Percentiles rank a stretch among this genome's conserved stretches.
phyloP scores from a whole-genome alignment of 2,888 invertebrate genomes.

The Hypena proboscidalis region DNA sequence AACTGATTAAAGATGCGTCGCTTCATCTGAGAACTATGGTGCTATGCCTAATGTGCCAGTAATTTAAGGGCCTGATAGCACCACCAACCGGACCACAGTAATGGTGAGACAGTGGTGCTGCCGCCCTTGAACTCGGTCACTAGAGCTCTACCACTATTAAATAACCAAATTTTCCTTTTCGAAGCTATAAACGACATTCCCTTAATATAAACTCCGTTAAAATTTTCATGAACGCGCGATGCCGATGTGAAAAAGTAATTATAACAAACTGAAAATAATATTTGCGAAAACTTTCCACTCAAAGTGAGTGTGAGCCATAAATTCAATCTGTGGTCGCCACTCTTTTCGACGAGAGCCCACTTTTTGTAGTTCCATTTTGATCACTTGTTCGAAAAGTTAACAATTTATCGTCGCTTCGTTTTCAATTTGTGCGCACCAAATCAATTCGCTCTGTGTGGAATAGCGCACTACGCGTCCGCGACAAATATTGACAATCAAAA shows the following conservation, averaged over 20 bases:
- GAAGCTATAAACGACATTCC: conserved; percentile 17
- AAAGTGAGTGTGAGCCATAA: conserved; percentile 69
- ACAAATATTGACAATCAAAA: conserved; percentile 60
- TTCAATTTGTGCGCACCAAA: conserved; percentile 68
- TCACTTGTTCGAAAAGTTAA: conserved; percentile 79
- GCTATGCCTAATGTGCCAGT: no score
- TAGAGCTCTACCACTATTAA: no score
- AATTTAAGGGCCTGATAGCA: no score
- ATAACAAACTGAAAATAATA: conserved; percentile 53
- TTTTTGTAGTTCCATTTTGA: conserved; percentile 80
- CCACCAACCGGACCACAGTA: no score
- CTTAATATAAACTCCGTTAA: conserved; percentile 10
- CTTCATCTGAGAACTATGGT: no score
- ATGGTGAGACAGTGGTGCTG: no score
- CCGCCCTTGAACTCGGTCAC: no score
- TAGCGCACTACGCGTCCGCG: conserved; percentile 34
- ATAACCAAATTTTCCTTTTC: background rate
- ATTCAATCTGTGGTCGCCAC: conserved; percentile 75
- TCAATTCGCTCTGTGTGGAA: conserved; percentile 50
- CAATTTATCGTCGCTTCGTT: conserved; percentile 74
- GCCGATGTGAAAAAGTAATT: conserved; percentile 40
- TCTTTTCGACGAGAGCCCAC: conserved; percentile 65
- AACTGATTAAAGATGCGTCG: no score
- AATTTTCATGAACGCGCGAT: conserved; percentile 21
- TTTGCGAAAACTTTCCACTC: conserved; percentile 62